Evolutionary conservation across 1,140 invertebrate species (phyloP), one percentile per base, ranked within the genome.

Genomic region (Drosophila triauraria): DNA sequence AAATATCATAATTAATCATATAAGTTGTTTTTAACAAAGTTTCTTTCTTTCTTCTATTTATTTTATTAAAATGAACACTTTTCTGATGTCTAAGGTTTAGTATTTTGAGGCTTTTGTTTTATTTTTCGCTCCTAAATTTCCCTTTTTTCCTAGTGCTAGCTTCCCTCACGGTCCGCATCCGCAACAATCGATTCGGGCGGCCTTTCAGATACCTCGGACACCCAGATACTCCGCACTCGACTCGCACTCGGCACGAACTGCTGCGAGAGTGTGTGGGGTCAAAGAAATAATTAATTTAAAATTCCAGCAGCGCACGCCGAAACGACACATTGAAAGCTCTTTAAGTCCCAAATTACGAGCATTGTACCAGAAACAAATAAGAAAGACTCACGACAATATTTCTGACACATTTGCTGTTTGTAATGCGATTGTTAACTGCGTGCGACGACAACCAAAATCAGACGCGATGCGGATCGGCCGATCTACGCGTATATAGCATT

Each of bases 261-360:
- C 43, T 12, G 12, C 27, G 10, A 30, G 59, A 40, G 71, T 91
- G 87, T 82, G 87, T 91, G 87, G 83, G 88, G 87, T 91, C 87
- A 91, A 84, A 88, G 77, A 91, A 79, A 81, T 91, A 91, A 91
- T 91, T 91, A 91, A 91, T 91, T 91, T 88, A 88, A 91, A 91
- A 91, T 91, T 91, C 87, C 68, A 51, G 62, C 75, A 74, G 80
- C 88, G 81, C 83, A 62, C 87, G 70, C 17, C 71, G 77, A 88
- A 91, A 91, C 80, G 83, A 91, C 88, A 88, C 80, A 91, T 91
- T 91, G 87, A 91, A 91, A 87, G 87, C 83, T 91, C 83, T 91
- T 91, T 91, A 91, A 88, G 78, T 68, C 83, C 88, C 80, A 91
- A 88, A 88, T 91, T 88, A 88, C 87, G 85, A 91, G 70, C 78